Evolutionary conservation across 2,888 invertebrate species (phyloP).

Genomic region (Iphiclides podalirius): DNA sequence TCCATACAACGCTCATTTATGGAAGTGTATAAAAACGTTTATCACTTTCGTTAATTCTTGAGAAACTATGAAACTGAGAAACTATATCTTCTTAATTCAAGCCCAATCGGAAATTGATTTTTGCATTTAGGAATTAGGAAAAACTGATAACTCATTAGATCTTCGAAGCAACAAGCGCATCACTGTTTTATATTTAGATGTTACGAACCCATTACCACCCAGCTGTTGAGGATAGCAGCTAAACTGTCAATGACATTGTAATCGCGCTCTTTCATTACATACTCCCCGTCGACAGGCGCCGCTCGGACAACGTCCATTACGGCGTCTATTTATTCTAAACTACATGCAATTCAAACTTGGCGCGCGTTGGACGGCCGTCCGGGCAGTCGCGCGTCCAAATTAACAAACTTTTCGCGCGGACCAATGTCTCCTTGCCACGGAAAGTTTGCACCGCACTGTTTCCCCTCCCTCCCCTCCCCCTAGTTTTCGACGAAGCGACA

Average conservation of each 20-base stretch:
- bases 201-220: no score
- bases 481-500: constrained; percentile 17
- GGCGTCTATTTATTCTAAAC: constrained; percentile 49
- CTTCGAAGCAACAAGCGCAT: no score
- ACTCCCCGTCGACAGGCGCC: constrained; percentile 22
- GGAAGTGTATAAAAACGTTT: no score
- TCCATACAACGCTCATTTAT: no score
- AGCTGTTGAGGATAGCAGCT: no score
- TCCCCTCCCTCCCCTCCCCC: constrained; percentile 18
- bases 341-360: constrained; percentile 55
- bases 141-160: no score
- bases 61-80: no score
- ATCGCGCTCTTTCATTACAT: constrained; percentile 14
- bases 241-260: neutral
- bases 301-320: constrained; percentile 17
- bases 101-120: no score
- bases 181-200: no score
- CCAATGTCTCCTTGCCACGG: constrained; percentile 23
- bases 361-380: constrained; percentile 41
- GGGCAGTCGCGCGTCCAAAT: constrained; percentile 48
- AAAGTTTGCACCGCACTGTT: constrained; percentile 27
- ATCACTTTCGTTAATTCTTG: no score
- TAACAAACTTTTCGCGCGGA: constrained; percentile 48
- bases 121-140: no score
- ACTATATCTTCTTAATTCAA: no score